phyloP scores from a whole-genome alignment of 2,797 vertebrate species.

The Hydrolagus colliei region DNA sequence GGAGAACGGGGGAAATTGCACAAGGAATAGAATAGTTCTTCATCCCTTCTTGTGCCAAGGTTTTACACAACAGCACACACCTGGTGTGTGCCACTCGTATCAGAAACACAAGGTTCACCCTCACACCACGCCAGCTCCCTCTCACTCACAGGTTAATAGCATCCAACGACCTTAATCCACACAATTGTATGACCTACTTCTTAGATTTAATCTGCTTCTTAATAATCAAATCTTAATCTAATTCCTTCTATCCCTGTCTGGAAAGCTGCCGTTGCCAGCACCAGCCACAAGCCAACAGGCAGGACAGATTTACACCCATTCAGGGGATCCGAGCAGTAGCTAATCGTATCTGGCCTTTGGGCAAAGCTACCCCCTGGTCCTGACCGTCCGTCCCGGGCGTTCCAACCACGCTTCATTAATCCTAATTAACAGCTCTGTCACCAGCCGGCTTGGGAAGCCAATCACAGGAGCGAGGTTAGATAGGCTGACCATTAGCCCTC shows the following conservation, averaged over 20 bases:
- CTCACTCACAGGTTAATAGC: constrained; percentile 26
- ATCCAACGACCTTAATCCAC: constrained; percentile 27
- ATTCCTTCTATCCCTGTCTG: constrained; percentile 31
- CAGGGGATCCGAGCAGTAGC: not conserved
- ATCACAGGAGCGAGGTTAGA: not conserved
- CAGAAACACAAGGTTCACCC: too few species aligned
- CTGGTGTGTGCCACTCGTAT: too few species aligned
- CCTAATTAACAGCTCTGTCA: constrained; percentile 19
- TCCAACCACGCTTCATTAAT: constrained; percentile 12
- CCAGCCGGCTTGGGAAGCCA: constrained; percentile 18
- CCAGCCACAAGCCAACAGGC: not conserved
- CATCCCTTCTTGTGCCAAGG: too few species aligned
- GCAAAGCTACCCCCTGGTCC: not conserved
- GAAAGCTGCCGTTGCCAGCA: constrained; percentile 4
- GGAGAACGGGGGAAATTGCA: not conserved
- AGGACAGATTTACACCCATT: not conserved
- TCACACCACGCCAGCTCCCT: not conserved
- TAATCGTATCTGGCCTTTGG: not conserved
- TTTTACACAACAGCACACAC: too few species aligned
- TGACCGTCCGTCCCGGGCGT: not conserved
- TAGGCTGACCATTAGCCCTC: not conserved
- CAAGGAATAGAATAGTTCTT: too few species aligned
- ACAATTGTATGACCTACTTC: constrained; percentile 23
- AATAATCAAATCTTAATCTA: constrained; percentile 31
- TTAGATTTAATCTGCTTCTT: constrained; percentile 31